These are phyloP conservation scores for Chymomyza caudatula DNA, from an alignment of 2,888 invertebrate species.

Conservation along the genomic window DNA sequence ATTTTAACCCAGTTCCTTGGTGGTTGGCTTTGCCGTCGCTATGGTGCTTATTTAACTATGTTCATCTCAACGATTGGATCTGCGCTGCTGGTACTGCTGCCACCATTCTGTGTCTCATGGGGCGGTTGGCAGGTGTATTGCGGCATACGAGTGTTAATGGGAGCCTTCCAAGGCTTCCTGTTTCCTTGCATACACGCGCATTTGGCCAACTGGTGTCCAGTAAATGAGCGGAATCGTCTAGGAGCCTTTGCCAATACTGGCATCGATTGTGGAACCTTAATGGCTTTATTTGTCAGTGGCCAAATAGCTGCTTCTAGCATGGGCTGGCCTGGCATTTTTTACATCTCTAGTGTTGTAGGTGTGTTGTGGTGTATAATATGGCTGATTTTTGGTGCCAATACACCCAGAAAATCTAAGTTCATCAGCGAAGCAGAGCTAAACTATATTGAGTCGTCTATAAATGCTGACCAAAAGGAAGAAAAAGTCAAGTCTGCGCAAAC, in stretches of 20 bases:
- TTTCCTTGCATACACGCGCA: conserved; percentile 84
- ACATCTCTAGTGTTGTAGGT: conserved; percentile 80
- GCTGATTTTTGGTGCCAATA: conserved; percentile 80
- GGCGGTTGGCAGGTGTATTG: conserved; percentile 83
- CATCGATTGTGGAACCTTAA: conserved; percentile 83
- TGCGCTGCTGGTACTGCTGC: conserved; percentile 82
- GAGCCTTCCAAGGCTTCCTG: conserved; percentile 83
- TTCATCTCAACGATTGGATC: conserved; percentile 82
- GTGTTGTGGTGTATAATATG: conserved; percentile 80
- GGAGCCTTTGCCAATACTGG: conserved; percentile 81
- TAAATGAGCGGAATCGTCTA: conserved; percentile 81
- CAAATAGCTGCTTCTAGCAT: conserved; percentile 80
- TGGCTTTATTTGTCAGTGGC: conserved; percentile 83
- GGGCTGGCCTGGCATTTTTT: conserved; percentile 85
- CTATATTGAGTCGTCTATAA: conserved; percentile 81
- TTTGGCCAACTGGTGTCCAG: conserved; percentile 84
- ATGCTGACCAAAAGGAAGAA: conserved; percentile 26
- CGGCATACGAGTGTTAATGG: conserved; percentile 82
- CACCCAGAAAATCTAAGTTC: conserved; percentile 80
- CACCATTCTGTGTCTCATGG: conserved; percentile 83
- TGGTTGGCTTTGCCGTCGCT: conserved; percentile 84
- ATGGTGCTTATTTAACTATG: conserved; percentile 84
- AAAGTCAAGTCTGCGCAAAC: conserved; percentile 14
- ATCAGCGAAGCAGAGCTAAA: conserved; percentile 80
- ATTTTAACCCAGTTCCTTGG: conserved; percentile 82